phyloP scores from a whole-genome alignment of 2,797 vertebrate genomes.

The Oreortyx pictus region DNA sequence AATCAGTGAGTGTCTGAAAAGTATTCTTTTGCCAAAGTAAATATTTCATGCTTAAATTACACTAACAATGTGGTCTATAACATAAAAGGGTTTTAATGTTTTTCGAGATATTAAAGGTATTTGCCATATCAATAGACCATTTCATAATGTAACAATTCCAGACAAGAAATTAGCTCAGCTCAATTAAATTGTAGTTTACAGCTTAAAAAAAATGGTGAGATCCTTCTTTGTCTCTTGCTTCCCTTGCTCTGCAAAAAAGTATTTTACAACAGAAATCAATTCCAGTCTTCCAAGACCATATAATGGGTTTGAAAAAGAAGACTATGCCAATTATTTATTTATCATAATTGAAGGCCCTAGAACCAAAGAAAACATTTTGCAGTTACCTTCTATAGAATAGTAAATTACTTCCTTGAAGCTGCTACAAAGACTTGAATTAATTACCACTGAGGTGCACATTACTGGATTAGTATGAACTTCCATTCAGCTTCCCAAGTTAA shows the following conservation, averaged over 20 bases:
- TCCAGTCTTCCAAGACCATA: background rate
- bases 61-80: background rate
- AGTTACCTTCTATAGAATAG: background rate
- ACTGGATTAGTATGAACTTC: conserved; percentile 54
- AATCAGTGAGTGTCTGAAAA: background rate
- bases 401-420: conserved; percentile 60
- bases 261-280: background rate
- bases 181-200: background rate
- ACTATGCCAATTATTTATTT: conserved; percentile 35
- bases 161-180: background rate
- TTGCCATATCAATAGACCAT: background rate
- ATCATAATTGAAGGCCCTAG: background rate
- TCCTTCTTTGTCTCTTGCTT: background rate
- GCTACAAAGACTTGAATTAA: conserved; percentile 63
- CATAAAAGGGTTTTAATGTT: background rate
- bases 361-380: background rate
- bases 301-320: conserved; percentile 43
- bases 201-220: background rate
- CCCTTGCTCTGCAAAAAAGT: background rate
- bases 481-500: conserved; percentile 37
- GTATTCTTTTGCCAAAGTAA: background rate
- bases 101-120: background rate
- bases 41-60: background rate
- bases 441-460: conserved; percentile 50
- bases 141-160: background rate